Evolutionary conservation across 1,140 invertebrate species (phyloP).

Genomic region (Danaus melanippus): DNA sequence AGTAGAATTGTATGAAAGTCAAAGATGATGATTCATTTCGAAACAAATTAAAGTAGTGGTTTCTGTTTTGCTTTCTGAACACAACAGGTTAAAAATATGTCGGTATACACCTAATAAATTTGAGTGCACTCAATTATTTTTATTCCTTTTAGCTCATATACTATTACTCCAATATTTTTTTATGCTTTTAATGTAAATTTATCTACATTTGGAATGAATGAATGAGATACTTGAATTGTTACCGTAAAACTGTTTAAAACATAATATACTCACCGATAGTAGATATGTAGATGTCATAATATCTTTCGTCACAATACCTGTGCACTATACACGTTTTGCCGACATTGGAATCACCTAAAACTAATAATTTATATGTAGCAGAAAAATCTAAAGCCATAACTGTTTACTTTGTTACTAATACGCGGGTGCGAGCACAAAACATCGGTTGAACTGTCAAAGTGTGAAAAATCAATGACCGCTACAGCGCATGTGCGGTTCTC

Average conservation of each 20-base stretch:
- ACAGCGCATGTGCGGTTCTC: conserved; percentile 53
- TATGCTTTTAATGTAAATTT: too few species aligned
- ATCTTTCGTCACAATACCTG: conserved; percentile 90
- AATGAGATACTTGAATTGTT: conserved; percentile 24
- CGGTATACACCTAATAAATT: too few species aligned
- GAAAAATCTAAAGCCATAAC: conserved; percentile 86
- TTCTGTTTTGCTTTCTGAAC: too few species aligned
- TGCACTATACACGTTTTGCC: conserved; percentile 94
- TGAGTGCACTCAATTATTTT: too few species aligned
- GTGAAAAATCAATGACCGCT: conserved; percentile 63
- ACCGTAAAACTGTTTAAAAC: conserved; percentile 43
- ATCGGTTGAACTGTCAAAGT: conserved; percentile 65
- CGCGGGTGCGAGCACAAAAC: conserved; percentile 57
- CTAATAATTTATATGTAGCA: conserved; percentile 88
- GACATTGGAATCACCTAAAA: conserved; percentile 92
- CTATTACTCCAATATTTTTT: too few species aligned
- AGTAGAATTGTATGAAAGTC: too few species aligned
- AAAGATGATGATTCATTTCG: too few species aligned
- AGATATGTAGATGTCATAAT: conserved; percentile 92
- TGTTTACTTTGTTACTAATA: conserved; percentile 58
- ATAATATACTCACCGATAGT: conserved; percentile 84
- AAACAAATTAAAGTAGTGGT: too few species aligned
- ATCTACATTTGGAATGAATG: too few species aligned
- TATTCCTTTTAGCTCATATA: too few species aligned
- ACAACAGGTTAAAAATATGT: too few species aligned